Evolutionary conservation across 92 coral and sea anemone species (phyloP).

Genomic region (Paramuricea clavata): DNA sequence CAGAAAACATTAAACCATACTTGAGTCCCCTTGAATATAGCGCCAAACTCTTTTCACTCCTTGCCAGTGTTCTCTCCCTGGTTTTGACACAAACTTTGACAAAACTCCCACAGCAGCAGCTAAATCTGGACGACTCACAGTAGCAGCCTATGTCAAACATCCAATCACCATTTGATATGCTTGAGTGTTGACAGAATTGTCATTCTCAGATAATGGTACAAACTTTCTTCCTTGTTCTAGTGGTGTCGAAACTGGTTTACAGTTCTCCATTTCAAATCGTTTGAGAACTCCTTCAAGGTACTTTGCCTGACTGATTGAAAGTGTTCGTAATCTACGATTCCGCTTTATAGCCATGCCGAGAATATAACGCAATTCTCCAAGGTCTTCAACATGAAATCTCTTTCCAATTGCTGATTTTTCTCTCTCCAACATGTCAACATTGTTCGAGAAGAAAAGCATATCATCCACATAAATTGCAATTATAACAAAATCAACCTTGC

Average conservation of each 20-base stretch:
- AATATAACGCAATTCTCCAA: too few relatives aligned
- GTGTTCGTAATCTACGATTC: slow-evolving; percentile 1
- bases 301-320: slow-evolving; percentile 26
- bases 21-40: background rate
- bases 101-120: slow-evolving; percentile 39
- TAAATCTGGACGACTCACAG: slow-evolving; percentile 22
- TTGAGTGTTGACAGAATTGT: slow-evolving; percentile 20
- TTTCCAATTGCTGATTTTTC: too few relatives aligned
- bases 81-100: slow-evolving; percentile 12
- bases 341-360: too few relatives aligned
- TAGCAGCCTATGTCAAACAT: slow-evolving; percentile 20
- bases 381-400: too few relatives aligned
- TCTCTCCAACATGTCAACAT: too few relatives aligned
- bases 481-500: slow-evolving; percentile 10
- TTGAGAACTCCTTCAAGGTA: slow-evolving; percentile 44
- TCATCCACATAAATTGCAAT: slow-evolving; percentile 40
- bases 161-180: slow-evolving; percentile 27
- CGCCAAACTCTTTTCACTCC: slow-evolving; percentile 3
- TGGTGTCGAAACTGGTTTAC: too few relatives aligned
- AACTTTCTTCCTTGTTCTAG: too few relatives aligned
- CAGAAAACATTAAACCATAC: background rate
- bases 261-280: slow-evolving; percentile 45
- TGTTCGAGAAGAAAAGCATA: too few relatives aligned
- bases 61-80: background rate
- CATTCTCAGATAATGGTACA: background rate